Evolutionary conservation across 2,888 invertebrate genomes (phyloP), one percentile per base, ranked within the genome.

Genomic region (Chrysomela aeneicollis): DNA sequence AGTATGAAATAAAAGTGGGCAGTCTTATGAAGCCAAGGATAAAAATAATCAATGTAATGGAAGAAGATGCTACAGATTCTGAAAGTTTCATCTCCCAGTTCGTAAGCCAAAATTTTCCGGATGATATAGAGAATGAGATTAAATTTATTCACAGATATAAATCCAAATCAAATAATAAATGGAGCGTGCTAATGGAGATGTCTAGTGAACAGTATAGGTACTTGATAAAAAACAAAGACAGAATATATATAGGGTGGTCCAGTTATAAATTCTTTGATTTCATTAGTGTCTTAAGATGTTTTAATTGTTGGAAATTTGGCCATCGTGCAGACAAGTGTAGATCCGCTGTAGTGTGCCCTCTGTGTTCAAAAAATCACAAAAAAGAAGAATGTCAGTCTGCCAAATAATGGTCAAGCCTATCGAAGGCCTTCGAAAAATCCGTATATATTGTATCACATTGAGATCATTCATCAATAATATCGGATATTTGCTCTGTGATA

Each of bases 211-310:
- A 47, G 47, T 47, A 47, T 17, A 2, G 47, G 18, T 47, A 47
- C 10, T 17, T 15, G 10, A 10, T 10, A 5, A 10, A 47, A 19
- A 47, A 47, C 10, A 32, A 35, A 21, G n/a, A 54, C 10, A 54
- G 35, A 15, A 18, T 54, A 35, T 54, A 9, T 18, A 53, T 53
- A 53, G 22, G 30, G 21, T 50, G 50, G 50, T n/a, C 22, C 19
- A 22, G 18, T 6, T 53, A 53, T 53, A 9, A 17, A 6, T 22
- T 53, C 17, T 22, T 30, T 9, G 22, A 53, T 2, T 53, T 53
- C 15, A 17, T 53, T 26, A 53, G 53, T 26, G 30, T 53, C n/a
- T 53, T 30, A 10, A 26, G 53, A 30, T 53, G 22, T 26, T 53
- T 53, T 30, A 22, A 30, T 8, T 53, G 30, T 53, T 53, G 32